Evolutionary conservation across 2,888 invertebrate species (phyloP), one percentile per base, ranked within the genome.

Genomic region (Rotaria sp.): DNA sequence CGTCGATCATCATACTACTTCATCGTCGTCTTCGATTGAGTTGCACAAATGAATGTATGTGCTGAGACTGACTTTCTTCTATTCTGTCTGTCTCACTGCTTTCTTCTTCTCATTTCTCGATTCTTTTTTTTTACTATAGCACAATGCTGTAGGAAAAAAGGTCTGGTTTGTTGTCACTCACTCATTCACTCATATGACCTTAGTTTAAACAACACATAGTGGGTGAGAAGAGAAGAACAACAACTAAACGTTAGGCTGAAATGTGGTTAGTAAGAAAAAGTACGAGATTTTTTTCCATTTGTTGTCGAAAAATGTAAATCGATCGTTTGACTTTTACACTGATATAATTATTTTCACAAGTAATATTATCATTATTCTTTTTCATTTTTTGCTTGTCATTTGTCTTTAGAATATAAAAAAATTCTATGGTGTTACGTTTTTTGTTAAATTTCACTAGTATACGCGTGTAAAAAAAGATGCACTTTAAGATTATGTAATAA

Each of bases 1-100:
- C 18, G 67, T 67, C 67, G 67, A 67, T 67, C 67, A 67, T 67
- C 67, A 67, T 67, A 35, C 67, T 67, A 35, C 35, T 67, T 67
- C 67, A 67, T 67, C 67, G 67, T 5, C 67, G 67, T 67, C 67
- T 35, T 35, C 67, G 13, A 18, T 18, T 67, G 35, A 67, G 67
- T 67, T 35, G 67, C 67, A 67, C 35, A 67, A 67, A 67, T 67
- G 67, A 67, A 67, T 67, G 30, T 30, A 30, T 59, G 30, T 59
- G 24, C 35, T 67, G 30, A 67, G 67, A 30, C 67, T 67, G 35
- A 35, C 15, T 67, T 67, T 67, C 35, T 35, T 35, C 35, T 35
- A 35, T 38, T 67, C 35, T 38, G 35, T 38, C 7, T 67, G 67
- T 67, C 35, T 67, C 35, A 35, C 35, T 35, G 67, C 18, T 30